Base-by-base conservation (phyloP, 2,888 invertebrate species). In the Dromius quadrimaculatus region DNA sequence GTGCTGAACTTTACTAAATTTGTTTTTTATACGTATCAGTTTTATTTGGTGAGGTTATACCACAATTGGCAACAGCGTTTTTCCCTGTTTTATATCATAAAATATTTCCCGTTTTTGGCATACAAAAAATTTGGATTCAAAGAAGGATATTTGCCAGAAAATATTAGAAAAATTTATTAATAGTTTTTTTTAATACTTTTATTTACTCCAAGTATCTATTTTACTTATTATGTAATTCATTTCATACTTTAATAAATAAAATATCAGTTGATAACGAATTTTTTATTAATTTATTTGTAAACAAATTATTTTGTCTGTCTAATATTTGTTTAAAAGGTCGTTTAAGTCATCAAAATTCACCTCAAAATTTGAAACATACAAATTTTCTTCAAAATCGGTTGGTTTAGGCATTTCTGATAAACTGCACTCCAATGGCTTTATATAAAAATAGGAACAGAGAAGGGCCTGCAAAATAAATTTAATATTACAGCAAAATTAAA, bases 351-450 rank as follows among this genome's bases (percentile, higher is more conserved):
- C 75, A 32, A 77, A 76, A 72, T 78, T 74, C 71, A 76, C 75
- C 32, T 68, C 68, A n/a, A 15, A 11, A 20, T 59, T 68, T 20
- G 28, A 68, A 34, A 13, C 57, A 22, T 15, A 59, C 9, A 15
- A 4, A 68, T n/a, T 68, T 19, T 45, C 66, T 73, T 77, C 76
- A 20, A 79, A 76, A 57, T 80, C 77, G 47, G 77, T 74, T 4
- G 91, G 91, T 79, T 88, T 89, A 1, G 92, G 91, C 85, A 94
- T 87, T 69, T 91, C 87, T 50, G 85, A 83, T 74, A 90, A 80
- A 3, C 85, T 77, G 22, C 90, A 88, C 2, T 91, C 89, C 20
- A 86, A 82, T 0, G 94, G 94, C 71, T 85, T 84, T 0, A 85
- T 87, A 77, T 85, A 86, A 81, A 94, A 93, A 85, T 92, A 94